phyloP scores from a whole-genome alignment of 2,888 invertebrate genomes.

The Odiellus spinosus region DNA sequence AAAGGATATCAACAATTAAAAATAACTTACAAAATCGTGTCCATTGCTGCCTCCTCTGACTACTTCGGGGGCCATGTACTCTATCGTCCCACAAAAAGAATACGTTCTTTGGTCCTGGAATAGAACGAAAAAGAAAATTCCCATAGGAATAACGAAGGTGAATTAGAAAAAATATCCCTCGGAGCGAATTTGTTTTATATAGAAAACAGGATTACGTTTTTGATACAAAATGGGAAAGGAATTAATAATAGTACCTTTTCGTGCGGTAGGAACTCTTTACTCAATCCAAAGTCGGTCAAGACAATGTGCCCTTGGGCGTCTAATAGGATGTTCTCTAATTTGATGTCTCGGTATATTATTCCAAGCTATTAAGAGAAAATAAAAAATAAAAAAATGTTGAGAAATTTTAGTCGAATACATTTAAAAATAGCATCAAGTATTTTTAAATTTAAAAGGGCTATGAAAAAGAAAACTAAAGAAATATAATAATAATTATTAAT shows the following conservation, averaged over 20 bases:
- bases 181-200: too few species aligned
- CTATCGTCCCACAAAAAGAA: conserved; percentile 95
- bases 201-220: too few species aligned
- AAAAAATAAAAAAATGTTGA: neutral
- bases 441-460: too few species aligned
- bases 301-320: conserved; percentile 90
- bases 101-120: conserved; percentile 60
- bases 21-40: conserved; percentile 77
- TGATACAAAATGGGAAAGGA: neutral
- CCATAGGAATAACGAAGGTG: too few species aligned
- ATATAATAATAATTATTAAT: too few species aligned
- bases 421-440: too few species aligned
- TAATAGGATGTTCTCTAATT: conserved; percentile 87
- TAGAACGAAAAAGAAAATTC: too few species aligned
- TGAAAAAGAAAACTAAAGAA: too few species aligned
- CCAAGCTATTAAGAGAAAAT: conserved; percentile 54
- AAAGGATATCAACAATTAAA: too few species aligned
- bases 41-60: conserved; percentile 67
- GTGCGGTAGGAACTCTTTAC: conserved; percentile 71
- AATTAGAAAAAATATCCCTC: too few species aligned
- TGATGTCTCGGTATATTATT: conserved; percentile 94
- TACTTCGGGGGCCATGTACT: conserved; percentile 90
- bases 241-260: conserved; percentile 37
- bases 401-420: too few species aligned
- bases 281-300: conserved; percentile 91